phyloP scores from a whole-genome alignment of 2,113 vertebrate species.

The Bettongia penicillata region DNA sequence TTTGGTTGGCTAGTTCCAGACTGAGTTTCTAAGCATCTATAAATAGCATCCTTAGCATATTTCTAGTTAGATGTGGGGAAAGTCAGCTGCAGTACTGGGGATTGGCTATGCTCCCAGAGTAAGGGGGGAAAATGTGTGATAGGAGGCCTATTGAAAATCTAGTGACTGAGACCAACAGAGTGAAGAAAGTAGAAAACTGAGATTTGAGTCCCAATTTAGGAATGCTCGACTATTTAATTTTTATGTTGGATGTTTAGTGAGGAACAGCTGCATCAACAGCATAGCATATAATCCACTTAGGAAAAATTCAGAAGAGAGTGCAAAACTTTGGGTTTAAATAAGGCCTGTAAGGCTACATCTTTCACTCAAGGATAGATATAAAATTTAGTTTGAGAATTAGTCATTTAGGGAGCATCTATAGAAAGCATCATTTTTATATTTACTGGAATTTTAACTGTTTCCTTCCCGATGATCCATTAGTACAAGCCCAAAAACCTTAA shows the following conservation, averaged over 20 bases:
- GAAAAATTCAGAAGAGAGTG: not conserved
- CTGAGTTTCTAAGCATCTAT: constrained; percentile 69
- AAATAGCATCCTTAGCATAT: constrained; percentile 81
- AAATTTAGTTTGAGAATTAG: not conserved
- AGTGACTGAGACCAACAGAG: constrained; percentile 71
- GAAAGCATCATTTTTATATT: not conserved
- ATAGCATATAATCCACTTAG: not conserved
- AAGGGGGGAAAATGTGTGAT: constrained; percentile 66
- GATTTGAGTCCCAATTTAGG: constrained; percentile 50
- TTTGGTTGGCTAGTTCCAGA: constrained; percentile 76
- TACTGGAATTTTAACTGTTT: constrained; percentile 6
- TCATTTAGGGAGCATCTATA: constrained; percentile 30
- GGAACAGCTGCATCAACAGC: not conserved
- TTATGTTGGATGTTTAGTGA: constrained; percentile 1
- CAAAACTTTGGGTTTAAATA: fast-evolving
- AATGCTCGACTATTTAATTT: constrained; percentile 57
- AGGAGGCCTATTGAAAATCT: constrained; percentile 79
- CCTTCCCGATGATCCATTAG: constrained; percentile 23
- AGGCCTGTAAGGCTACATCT: not conserved
- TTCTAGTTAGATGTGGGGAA: constrained; percentile 82
- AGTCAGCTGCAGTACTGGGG: constrained; percentile 79
- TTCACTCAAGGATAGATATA: not conserved
- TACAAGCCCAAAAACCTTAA: constrained; percentile 16
- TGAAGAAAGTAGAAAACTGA: constrained; percentile 57
- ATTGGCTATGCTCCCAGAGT: constrained; percentile 80